A percentile compares a stretch with the other conserved stretches of the same genome.
Evolutionary conservation across 2,888 invertebrate species (phyloP).

Genomic region (Agonum fuliginosum): DNA sequence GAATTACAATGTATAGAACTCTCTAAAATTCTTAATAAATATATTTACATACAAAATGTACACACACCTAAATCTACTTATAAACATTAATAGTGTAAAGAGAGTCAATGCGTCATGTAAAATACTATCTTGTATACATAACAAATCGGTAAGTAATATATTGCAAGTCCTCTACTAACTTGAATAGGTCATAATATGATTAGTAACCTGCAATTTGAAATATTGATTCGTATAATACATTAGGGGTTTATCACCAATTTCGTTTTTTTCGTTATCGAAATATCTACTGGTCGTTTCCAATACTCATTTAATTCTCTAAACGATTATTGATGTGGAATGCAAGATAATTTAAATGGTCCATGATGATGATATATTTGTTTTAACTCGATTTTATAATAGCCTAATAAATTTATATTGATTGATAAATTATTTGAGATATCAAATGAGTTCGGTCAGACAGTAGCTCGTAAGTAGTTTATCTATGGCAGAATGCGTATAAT

Average conservation of each 20-base stretch:
- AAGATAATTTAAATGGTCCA: not conserved
- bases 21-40: slow-evolving; percentile 59
- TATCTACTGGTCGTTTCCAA: not conserved
- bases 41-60: slow-evolving; percentile 60
- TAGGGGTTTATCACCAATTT: slow-evolving; percentile 40
- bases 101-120: slow-evolving; percentile 55
- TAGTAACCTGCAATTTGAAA: slow-evolving; percentile 48
- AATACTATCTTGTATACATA: slow-evolving; percentile 55
- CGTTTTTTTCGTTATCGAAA: slow-evolving; percentile 35
- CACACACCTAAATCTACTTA: slow-evolving; percentile 57
- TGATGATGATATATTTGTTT: not conserved
- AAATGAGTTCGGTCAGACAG: slow-evolving; percentile 13
- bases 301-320: not conserved
- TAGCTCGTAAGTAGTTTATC: slow-evolving; percentile 26
- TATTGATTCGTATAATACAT: slow-evolving; percentile 32
- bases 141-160: slow-evolving; percentile 50
- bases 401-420: no score
- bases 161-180: slow-evolving; percentile 38
- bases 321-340: slow-evolving; percentile 1
- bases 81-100: slow-evolving; percentile 57
- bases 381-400: no score
- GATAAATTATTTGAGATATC: no score
- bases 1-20: slow-evolving; percentile 49
- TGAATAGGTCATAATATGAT: slow-evolving; percentile 28
- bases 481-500: slow-evolving; percentile 13